Conservation (phyloP, 1,140 invertebrate species). For the Rhopalosiphum padi region DNA sequence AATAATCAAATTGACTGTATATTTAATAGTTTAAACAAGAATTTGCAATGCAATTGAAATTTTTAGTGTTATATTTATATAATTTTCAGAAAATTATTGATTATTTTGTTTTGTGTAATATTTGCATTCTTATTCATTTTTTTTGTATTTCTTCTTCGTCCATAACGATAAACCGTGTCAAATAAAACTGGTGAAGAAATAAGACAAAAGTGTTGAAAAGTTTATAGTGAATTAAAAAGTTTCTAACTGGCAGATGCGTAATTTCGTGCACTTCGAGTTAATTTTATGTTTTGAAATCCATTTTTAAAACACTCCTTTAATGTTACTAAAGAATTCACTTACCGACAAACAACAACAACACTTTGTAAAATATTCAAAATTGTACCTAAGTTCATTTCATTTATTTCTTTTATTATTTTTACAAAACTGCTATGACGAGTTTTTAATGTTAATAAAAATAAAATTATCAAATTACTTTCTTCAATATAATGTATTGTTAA, state of each 20-base stretch:
- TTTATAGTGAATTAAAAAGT: constrained; percentile 48
- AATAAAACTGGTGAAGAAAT: constrained; percentile 5
- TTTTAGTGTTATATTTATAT: neutral
- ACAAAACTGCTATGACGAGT: neutral
- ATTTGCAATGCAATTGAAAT: neutral
- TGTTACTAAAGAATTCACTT: constrained; percentile 24
- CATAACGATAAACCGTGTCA: constrained; percentile 1
- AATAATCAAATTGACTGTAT: neutral
- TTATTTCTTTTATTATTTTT: neutral
- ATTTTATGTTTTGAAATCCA: constrained; percentile 34
- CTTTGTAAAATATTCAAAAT: constrained; percentile 10
- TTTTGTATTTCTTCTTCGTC: neutral
- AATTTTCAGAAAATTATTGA: neutral
- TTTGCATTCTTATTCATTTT: neutral
- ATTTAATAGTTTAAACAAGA: neutral
- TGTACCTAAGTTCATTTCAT: neutral
- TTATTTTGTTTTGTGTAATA: neutral
- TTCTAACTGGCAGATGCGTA: constrained; percentile 25
- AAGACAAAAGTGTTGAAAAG: constrained; percentile 32
- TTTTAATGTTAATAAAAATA: neutral
- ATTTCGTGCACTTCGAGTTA: constrained; percentile 24
- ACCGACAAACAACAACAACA: constrained; percentile 14
- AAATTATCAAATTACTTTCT: neutral
- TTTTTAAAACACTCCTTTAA: constrained; percentile 31
- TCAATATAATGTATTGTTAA: neutral